Percentiles rank a stretch among this genome's conserved stretches.
These are phyloP conservation scores for Myiagra hebetior DNA, from an alignment of 2,113 vertebrate species.

Conservation along the genomic window DNA sequence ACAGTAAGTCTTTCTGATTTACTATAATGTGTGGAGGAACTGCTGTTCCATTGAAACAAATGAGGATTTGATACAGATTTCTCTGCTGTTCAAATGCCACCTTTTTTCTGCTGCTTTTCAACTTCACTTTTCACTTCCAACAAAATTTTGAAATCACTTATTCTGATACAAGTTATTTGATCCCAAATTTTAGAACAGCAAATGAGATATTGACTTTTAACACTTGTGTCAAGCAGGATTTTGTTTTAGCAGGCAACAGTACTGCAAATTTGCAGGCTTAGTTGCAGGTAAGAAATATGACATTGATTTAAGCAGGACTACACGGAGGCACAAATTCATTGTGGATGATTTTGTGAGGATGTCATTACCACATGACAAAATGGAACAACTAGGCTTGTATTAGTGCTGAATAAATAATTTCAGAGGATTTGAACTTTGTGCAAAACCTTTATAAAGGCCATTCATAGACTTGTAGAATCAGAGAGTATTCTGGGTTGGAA, in stretches of 20 bases:
- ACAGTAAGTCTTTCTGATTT: not conserved
- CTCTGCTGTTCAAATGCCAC: not conserved
- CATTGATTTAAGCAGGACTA: not conserved
- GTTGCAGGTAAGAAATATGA: not conserved
- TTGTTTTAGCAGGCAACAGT: not conserved
- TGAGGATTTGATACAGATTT: not conserved
- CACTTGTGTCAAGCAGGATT: not conserved
- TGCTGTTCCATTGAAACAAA: not conserved
- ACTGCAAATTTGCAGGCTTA: not conserved
- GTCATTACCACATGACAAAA: not conserved
- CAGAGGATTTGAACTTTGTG: not conserved
- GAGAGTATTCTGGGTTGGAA: not conserved
- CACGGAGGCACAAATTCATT: not conserved
- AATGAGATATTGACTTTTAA: not conserved
- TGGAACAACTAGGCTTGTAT: not conserved
- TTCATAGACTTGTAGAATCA: not conserved
- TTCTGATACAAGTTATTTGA: not conserved
- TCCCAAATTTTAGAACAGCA: not conserved
- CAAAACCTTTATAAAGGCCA: not conserved
- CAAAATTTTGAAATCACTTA: not conserved
- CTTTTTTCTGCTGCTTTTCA: not conserved
- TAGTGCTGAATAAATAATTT: not conserved
- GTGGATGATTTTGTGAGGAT: not conserved
- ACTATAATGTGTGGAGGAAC: not conserved
- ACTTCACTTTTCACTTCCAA: not conserved